Evolutionary conservation across 2,888 invertebrate genomes (phyloP).

Genomic region (Augochlorella aurata): DNA sequence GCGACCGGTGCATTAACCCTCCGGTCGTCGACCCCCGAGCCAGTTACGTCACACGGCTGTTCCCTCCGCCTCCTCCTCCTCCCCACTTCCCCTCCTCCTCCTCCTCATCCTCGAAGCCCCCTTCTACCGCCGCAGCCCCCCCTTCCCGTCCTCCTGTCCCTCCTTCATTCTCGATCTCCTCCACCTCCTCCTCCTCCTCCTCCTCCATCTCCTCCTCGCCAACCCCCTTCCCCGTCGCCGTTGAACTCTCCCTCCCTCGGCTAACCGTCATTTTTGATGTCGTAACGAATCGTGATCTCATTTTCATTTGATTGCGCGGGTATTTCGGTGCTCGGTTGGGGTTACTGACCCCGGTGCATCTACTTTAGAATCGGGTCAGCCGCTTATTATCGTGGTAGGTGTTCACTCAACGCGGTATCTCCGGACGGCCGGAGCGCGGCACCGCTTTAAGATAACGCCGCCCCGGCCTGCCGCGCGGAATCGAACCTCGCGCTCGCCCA

Average conservation of each 20-base stretch:
- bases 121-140: slow-evolving; percentile 18
- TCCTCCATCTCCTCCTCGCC: neutral
- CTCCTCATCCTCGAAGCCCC: slow-evolving; percentile 3
- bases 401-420: slow-evolving; percentile 69
- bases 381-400: slow-evolving; percentile 81
- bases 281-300: slow-evolving; percentile 82
- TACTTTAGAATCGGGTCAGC: slow-evolving; percentile 81
- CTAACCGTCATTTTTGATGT: slow-evolving; percentile 80
- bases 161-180: slow-evolving; percentile 25
- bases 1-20: slow-evolving; percentile 79
- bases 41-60: slow-evolving; percentile 78
- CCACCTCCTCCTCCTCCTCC: slow-evolving; percentile 36
- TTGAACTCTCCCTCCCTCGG: slow-evolving; percentile 29
- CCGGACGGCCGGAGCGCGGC: slow-evolving; percentile 48
- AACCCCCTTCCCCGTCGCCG: neutral
- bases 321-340: slow-evolving; percentile 77
- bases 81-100: slow-evolving; percentile 18
- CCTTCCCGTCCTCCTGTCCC: slow-evolving; percentile 14
- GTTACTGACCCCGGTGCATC: slow-evolving; percentile 81
- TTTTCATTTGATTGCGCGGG: slow-evolving; percentile 81
- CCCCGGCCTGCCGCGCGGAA: slow-evolving; percentile 35
- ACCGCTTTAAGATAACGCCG: slow-evolving; percentile 59
- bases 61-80: slow-evolving; percentile 41
- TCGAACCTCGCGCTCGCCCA: slow-evolving; percentile 52
- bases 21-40: slow-evolving; percentile 79